Evolutionary conservation across 2,113 vertebrate species (phyloP).

Genomic region (Sander lucioperca): DNA sequence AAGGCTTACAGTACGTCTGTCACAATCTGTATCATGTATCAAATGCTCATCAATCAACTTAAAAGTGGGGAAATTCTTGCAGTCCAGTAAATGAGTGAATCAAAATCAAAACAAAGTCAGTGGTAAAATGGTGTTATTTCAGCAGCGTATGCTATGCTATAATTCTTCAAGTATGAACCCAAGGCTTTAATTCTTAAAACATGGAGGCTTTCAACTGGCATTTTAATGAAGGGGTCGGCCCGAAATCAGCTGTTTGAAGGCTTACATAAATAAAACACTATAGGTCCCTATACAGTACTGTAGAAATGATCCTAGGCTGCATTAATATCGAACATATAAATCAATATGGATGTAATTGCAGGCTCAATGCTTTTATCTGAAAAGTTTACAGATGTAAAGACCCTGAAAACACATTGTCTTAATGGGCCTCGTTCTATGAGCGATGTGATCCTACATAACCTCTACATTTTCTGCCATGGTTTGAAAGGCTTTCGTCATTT

Average conservation of each 20-base stretch:
- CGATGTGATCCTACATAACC: not conserved
- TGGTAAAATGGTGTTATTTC: slow-evolving; percentile 35
- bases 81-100: slow-evolving; percentile 25
- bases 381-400: not conserved
- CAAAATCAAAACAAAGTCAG: slow-evolving; percentile 28
- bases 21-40: slow-evolving; percentile 3
- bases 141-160: slow-evolving; percentile 4
- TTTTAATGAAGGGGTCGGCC: slow-evolving; percentile 25
- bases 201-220: not conserved
- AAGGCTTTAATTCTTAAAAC: slow-evolving; percentile 36
- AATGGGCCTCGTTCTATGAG: not conserved
- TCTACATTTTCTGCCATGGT: not conserved
- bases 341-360: slow-evolving; percentile 6
- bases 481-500: slow-evolving; percentile 6
- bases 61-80: slow-evolving; percentile 12
- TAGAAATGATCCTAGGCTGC: not conserved
- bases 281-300: not conserved
- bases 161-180: slow-evolving; percentile 25
- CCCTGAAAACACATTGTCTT: slow-evolving; percentile 3
- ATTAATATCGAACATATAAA: slow-evolving; percentile 1
- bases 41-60: slow-evolving; percentile 37
- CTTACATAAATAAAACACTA: slow-evolving; percentile 3
- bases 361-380: slow-evolving; percentile 10
- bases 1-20: slow-evolving; percentile 13
- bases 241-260: slow-evolving; percentile 28